Base-by-base conservation (phyloP, 2,888 invertebrate species). In the Drosophila demipolita region DNA sequence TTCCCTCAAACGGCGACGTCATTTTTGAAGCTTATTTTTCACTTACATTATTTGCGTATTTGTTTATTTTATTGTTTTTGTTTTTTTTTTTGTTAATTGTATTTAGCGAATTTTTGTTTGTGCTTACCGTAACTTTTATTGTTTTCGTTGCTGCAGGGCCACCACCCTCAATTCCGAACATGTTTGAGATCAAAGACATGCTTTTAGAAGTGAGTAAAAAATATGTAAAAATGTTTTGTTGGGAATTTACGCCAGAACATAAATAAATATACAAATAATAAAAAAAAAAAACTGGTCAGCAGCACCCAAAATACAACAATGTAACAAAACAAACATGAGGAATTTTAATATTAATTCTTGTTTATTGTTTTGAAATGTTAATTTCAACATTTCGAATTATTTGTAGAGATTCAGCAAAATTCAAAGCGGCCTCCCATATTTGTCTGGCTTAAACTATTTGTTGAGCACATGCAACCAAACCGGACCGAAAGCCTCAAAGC, bases 181-280 rank as follows among this genome's bases (percentile, higher is more conserved):
- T 84, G 72, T 83, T 87, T 75, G 83, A 87, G 91, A 87, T 90
- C 87, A 90, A 87, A 87, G 87, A 89, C 87, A 90, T 87, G 86
- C 78, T 87, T 89, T 72, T 72, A 61, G 23, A 63, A 81, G 73
- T 61, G 61, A 64, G 61, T 65, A 55, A 63, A 73, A 55, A 57
- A 77, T 52, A 52, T 80, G 70, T 60, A 64, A 54, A 73, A 73
- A 73, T 69, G 83, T 81, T 89, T 58, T 59, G 64, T 49, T 62
- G 81, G 78, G 78, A 90, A 90, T 89, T 81, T 78, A 71, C 77
- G 75, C 80, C 84, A 66, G 82, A 81, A 66, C 80, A 80, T 67
- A 73, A 60, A 61, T 42, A 42, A 17, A n/a, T 29, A 29, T 29
- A 29, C 29, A 29, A 15, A 7, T 0, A 15, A 7, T 0, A 36